Conservation (phyloP, 2,888 invertebrate species). For the Drosophila prostipennis region DNA sequence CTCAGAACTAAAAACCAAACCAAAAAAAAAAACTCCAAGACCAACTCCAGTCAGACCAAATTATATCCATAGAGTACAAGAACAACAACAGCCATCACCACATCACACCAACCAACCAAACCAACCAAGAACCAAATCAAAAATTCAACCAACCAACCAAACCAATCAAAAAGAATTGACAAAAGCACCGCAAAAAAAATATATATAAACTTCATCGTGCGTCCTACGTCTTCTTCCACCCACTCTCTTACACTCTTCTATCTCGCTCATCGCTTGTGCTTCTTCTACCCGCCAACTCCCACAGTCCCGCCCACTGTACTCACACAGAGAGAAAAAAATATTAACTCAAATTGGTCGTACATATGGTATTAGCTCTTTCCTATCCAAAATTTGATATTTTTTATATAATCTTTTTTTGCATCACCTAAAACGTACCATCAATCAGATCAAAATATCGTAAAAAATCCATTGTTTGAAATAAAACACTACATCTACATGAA, state of each 20-base stretch:
- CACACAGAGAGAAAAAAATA: constrained; percentile 39
- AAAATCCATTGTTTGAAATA: not conserved
- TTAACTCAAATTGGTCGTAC: constrained; percentile 6
- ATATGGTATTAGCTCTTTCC: not conserved
- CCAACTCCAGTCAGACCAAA: constrained; percentile 48
- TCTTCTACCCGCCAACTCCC: constrained; percentile 47
- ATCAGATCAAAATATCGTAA: not conserved
- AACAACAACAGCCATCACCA: constrained; percentile 69
- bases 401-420: too few species aligned
- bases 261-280: constrained; percentile 61
- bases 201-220: constrained; percentile 38
- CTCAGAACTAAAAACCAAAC: constrained; percentile 23
- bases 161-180: constrained; percentile 43
- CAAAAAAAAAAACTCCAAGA: constrained; percentile 14
- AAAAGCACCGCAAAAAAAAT: constrained; percentile 43
- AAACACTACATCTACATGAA: not conserved
- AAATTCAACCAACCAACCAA: constrained; percentile 44
- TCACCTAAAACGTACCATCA: not conserved
- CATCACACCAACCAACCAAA: constrained; percentile 68
- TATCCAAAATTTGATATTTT: not conserved
- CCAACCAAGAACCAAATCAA: constrained; percentile 49
- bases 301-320: constrained; percentile 40
- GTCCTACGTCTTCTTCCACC: constrained; percentile 40
- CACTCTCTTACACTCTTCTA: constrained; percentile 44
- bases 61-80: constrained; percentile 52